A percentile compares a stretch with the other conserved stretches of the same genome.
These are phyloP conservation scores for Hypotaenidia okinawae DNA, from an alignment of 2,797 vertebrate genomes.

Conservation along the genomic window DNA sequence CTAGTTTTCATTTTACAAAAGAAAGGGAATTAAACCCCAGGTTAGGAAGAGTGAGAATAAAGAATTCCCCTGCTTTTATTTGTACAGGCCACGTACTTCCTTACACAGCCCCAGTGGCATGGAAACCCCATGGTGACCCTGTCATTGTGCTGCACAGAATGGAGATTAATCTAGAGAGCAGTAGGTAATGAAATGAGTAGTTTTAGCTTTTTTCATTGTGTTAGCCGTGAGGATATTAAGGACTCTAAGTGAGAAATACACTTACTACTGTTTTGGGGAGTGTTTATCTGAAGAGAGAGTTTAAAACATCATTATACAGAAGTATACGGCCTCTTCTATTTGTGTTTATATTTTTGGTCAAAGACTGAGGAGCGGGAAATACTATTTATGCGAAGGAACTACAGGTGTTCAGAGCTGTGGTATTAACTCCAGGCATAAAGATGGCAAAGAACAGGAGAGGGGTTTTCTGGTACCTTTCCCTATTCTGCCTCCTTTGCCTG, in stretches of 20 bases:
- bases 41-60: constrained; percentile 41
- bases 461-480: not conserved
- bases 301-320: constrained; percentile 43
- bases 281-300: constrained; percentile 8
- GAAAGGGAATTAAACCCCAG: constrained; percentile 48
- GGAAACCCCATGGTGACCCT: constrained; percentile 49
- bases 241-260: constrained; percentile 33
- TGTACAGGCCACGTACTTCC: not conserved
- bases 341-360: not conserved
- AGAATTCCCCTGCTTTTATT: constrained; percentile 55
- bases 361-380: constrained; percentile 16
- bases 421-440: not conserved
- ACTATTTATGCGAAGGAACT: not conserved
- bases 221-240: constrained; percentile 39
- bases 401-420: not conserved
- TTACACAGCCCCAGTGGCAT: constrained; percentile 4
- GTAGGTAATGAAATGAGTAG: constrained; percentile 56
- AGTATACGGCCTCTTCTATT: not conserved
- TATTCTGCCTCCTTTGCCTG: not conserved
- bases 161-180: constrained; percentile 59
- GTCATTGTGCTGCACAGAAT: constrained; percentile 45
- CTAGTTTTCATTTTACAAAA: constrained; percentile 48
- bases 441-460: not conserved
- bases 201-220: constrained; percentile 37
- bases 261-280: constrained; percentile 23